These are phyloP conservation scores for Paracanthobrama guichenoti DNA, from an alignment of 2,113 vertebrate genomes.

Conservation along the genomic window DNA sequence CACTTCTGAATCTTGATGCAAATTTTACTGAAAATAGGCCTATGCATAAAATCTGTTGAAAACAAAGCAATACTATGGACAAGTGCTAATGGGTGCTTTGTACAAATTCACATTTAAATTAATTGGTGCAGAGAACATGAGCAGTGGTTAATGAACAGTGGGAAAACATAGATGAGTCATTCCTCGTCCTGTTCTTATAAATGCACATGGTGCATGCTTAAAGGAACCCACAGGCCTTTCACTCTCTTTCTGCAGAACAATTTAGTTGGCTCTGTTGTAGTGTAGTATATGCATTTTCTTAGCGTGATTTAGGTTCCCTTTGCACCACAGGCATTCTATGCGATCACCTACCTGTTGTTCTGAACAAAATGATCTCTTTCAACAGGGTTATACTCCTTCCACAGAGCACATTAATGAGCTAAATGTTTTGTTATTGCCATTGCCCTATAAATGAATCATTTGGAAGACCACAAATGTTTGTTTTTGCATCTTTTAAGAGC, in stretches of 20 bases:
- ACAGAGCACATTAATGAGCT: background rate
- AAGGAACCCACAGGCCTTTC: background rate
- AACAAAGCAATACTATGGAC: background rate
- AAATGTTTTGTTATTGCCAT: background rate
- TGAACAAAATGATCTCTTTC: background rate
- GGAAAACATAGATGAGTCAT: slow-evolving; percentile 6
- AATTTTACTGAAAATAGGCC: background rate
- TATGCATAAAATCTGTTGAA: background rate
- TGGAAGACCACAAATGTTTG: background rate
- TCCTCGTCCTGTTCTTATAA: background rate
- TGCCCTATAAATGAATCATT: background rate
- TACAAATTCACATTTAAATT: slow-evolving; percentile 5
- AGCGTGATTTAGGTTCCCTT: background rate
- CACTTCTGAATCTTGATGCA: background rate
- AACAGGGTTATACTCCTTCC: background rate
- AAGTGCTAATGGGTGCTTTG: slow-evolving; percentile 8
- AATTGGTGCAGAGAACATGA: background rate
- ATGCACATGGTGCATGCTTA: background rate
- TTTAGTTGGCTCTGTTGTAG: background rate
- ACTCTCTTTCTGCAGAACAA: background rate
- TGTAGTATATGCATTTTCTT: background rate
- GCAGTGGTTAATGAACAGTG: background rate
- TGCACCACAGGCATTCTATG: background rate
- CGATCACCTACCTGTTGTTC: background rate
- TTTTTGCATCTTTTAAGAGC: slow-evolving; percentile 13